Evolutionary conservation across 2,888 invertebrate genomes (phyloP), one percentile per base, ranked within the genome.

Genomic region (Podabrus alpinus): DNA sequence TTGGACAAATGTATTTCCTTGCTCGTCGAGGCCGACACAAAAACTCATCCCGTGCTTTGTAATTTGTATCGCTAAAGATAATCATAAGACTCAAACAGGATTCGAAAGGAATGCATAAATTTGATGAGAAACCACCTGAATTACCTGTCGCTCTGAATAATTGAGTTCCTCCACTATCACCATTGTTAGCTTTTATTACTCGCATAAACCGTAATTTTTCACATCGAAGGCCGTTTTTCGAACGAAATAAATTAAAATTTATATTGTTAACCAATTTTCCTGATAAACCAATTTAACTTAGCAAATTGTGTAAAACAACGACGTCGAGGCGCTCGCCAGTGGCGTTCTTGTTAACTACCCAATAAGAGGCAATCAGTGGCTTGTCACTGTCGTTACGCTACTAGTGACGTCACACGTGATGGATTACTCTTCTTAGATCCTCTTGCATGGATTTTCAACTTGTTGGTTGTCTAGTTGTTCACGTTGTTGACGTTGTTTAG

Each of bases 291-390:
- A 45, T 45, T n/a, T 45, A 45, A 45, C 21, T 45, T 64, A 69
- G 69, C 72, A 75, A 75, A 75, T 75, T 75, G 69, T 73, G 70
- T 73, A 72, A 71, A 75, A 72, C 71, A 77, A 74, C 74, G 75
- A 73, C 74, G 72, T 71, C 73, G 72, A 69, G 72, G 72, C 69
- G 74, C 73, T 80, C 80, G 80, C 80, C 82, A 82, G 82, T 81
- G 81, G 80, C 81, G 82, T 78, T 75, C 75, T 82, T 85, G 87
- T 87, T 88, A 88, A 88, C 86, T 86, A 86, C 85, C 87, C 86
- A 88, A 88, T 88, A 88, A 88, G 86, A 87, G 87, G 88, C 88
- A 88, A 89, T 89, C 88, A 88, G 87, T 88, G 88, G 85, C 85
- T 86, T 88, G 88, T 88, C 88, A 88, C 85, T 82, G 84, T 80